phyloP scores from a whole-genome alignment of 2,113 vertebrate genomes.

The Pterocles orientalis region DNA sequence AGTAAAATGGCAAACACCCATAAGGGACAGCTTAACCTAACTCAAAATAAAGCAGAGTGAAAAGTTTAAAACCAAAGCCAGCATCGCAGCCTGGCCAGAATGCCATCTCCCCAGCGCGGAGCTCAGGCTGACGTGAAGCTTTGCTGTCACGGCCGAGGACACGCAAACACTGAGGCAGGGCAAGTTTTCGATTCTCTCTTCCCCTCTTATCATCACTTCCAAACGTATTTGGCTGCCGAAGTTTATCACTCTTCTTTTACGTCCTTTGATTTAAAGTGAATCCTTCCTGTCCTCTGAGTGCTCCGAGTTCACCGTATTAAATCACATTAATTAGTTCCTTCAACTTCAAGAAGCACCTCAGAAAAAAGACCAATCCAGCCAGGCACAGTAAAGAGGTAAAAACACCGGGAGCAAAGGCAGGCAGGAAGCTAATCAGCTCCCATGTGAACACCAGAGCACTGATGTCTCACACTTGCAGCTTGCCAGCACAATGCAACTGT shows the following conservation, averaged over 20 bases:
- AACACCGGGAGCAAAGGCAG: neutral
- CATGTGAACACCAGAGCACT: neutral
- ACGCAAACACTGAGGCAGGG: neutral
- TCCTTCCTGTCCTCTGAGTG: neutral
- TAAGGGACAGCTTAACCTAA: neutral
- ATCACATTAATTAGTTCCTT: neutral
- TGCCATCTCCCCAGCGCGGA: rapidly evolving
- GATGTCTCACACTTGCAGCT: neutral
- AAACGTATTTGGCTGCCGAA: neutral
- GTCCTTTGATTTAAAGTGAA: neutral
- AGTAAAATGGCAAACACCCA: neutral
- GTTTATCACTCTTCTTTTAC: neutral
- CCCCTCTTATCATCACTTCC: neutral
- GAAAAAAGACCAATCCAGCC: neutral
- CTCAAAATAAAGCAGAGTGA: neutral
- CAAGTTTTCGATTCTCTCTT: neutral
- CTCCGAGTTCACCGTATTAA: rapidly evolving
- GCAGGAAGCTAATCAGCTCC: neutral
- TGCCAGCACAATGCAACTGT: neutral
- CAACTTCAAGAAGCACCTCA: neutral
- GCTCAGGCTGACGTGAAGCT: neutral
- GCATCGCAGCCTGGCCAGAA: neutral
- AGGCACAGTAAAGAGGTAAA: neutral
- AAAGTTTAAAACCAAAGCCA: neutral
- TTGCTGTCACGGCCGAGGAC: neutral